A percentile compares a stretch with the other conserved stretches of the same genome.
These are phyloP conservation scores for Trachelus tabidus DNA, from an alignment of 2,888 invertebrate species.

Conservation along the genomic window DNA sequence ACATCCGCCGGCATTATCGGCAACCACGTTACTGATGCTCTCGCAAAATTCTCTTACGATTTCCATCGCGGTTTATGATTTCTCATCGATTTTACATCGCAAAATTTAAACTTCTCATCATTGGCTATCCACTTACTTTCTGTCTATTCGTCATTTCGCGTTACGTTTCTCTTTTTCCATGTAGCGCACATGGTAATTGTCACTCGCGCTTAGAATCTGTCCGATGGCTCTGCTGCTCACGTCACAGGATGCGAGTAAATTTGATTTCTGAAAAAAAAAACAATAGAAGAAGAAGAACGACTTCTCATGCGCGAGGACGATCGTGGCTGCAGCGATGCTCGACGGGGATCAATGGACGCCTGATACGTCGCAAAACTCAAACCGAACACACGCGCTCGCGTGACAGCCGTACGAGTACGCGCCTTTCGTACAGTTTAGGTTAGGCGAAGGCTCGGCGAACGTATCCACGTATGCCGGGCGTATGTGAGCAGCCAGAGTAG, in stretches of 20 bases:
- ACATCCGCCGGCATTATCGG: background rate
- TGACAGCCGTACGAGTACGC: constrained; percentile 1
- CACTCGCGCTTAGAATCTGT: background rate
- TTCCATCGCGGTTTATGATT: background rate
- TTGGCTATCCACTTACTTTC: background rate
- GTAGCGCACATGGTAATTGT: background rate
- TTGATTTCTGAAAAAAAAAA: background rate
- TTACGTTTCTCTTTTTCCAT: background rate
- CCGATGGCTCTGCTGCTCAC: background rate
- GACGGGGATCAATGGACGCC: constrained; percentile 3
- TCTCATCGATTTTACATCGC: background rate
- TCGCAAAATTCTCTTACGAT: background rate
- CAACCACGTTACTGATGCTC: background rate
- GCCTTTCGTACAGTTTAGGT: background rate
- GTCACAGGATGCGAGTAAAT: background rate
- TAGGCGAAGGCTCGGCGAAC: background rate
- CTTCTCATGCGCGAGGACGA: background rate
- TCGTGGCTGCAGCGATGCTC: background rate
- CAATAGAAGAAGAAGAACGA: background rate
- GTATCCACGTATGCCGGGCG: background rate
- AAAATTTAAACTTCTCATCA: background rate
- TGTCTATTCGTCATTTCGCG: background rate
- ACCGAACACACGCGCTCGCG: background rate
- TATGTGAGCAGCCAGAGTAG: background rate
- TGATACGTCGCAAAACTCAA: background rate